Evolutionary conservation across 2,113 vertebrate species (phyloP).

Genomic region (Thomomys bottae): DNA sequence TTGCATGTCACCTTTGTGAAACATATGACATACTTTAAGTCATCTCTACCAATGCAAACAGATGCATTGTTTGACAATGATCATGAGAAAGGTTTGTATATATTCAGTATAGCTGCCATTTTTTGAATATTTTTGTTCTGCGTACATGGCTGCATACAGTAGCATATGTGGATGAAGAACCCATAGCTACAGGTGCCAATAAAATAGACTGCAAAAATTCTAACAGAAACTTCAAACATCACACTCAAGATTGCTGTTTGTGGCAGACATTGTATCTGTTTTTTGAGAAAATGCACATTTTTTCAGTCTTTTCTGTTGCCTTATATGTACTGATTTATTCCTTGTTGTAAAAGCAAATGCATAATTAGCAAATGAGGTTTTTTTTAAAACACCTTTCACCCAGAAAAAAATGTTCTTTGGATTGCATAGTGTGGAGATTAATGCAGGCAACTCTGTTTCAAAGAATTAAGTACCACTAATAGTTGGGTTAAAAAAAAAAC

Average conservation of each 20-base stretch:
- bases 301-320: background rate
- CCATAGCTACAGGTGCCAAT: background rate
- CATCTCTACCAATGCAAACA: background rate
- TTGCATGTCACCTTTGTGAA: background rate
- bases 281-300: background rate
- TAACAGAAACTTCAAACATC: background rate
- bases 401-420: background rate
- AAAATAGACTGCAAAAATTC: conserved; percentile 6
- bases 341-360: background rate
- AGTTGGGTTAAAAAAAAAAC: background rate
- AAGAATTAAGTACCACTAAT: conserved; percentile 3
- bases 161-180: background rate
- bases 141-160: background rate
- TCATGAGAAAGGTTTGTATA: background rate
- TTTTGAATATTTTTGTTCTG: background rate
- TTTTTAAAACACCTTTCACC: conserved; percentile 24
- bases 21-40: background rate
- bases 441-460: background rate
- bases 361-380: background rate
- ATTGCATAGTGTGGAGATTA: background rate
- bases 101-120: background rate
- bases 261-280: background rate
- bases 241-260: background rate
- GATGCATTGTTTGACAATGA: background rate
- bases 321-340: background rate